phyloP scores from a whole-genome alignment of 2,888 invertebrate species.

The Melitaea athalia region DNA sequence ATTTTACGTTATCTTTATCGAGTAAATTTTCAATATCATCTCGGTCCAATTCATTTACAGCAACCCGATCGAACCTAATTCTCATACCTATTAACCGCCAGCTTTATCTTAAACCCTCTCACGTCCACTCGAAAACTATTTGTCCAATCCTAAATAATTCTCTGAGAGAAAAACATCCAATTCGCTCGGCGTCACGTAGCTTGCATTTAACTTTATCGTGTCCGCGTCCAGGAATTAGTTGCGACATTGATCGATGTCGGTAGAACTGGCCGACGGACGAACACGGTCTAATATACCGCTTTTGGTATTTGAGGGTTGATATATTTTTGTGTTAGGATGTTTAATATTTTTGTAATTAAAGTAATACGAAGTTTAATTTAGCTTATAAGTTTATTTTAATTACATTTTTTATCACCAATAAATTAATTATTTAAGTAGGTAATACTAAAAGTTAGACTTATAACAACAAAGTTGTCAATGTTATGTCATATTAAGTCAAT shows the following conservation, averaged over 20 bases:
- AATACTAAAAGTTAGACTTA: too few relatives aligned
- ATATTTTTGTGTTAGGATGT: constrained; percentile 24
- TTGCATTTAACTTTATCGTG: constrained; percentile 55
- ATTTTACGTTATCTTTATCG: not conserved
- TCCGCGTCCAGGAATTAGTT: constrained; percentile 55
- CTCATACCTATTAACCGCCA: constrained; percentile 44
- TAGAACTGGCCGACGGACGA: constrained; percentile 34
- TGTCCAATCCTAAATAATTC: constrained; percentile 65
- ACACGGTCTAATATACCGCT: constrained; percentile 46
- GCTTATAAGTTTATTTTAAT: too few relatives aligned
- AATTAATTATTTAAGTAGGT: too few relatives aligned
- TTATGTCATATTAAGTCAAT: too few relatives aligned
- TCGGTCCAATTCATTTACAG: constrained; percentile 23
- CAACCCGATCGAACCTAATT: constrained; percentile 41
- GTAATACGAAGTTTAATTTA: too few relatives aligned
- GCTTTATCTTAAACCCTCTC: constrained; percentile 52
- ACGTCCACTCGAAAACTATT: constrained; percentile 60
- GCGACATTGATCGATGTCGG: constrained; percentile 55
- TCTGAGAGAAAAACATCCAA: constrained; percentile 59
- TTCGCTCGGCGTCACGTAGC: constrained; percentile 52
- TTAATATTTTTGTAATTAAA: constrained; percentile 35
- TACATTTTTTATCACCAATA: too few relatives aligned
- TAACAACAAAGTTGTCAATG: too few relatives aligned
- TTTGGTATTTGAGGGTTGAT: constrained; percentile 35
- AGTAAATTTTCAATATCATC: constrained; percentile 28